A percentile compares a stretch with the other conserved stretches of the same genome.
These are phyloP conservation scores for Leucozona laternaria DNA, from an alignment of 2,888 invertebrate species.

Conservation along the genomic window DNA sequence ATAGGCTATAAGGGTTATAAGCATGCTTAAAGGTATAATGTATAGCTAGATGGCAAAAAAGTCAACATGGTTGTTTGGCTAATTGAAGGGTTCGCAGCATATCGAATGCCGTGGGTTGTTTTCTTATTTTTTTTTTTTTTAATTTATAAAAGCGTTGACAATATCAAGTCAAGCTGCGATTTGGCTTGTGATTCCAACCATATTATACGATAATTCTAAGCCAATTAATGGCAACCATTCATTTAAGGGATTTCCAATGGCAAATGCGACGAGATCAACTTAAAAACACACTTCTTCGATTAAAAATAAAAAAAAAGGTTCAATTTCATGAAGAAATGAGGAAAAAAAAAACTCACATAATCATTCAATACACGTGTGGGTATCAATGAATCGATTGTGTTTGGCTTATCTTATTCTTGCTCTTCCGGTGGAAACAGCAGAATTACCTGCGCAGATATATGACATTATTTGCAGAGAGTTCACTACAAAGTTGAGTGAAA, in stretches of 20 bases:
- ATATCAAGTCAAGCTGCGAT: constrained; percentile 29
- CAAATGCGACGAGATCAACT: constrained; percentile 20
- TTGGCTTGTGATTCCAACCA: constrained; percentile 42
- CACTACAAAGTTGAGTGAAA: neutral
- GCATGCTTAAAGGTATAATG: neutral
- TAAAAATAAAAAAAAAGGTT: constrained; percentile 3
- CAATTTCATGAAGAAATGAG: constrained; percentile 16
- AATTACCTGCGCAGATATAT: constrained; percentile 11
- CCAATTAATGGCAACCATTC: constrained; percentile 65
- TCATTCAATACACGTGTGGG: constrained; percentile 46
- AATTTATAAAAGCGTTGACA: constrained; percentile 24
- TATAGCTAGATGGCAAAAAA: neutral
- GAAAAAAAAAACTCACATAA: neutral
- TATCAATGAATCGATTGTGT: constrained; percentile 72
- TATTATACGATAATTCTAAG: constrained; percentile 45
- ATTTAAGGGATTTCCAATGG: constrained; percentile 55
- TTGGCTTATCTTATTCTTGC: constrained; percentile 51
- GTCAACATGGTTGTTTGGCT: constrained; percentile 36
- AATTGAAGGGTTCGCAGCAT: constrained; percentile 58
- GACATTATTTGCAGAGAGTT: constrained; percentile 14
- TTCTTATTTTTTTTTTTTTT: constrained; percentile 1
- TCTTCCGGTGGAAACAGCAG: constrained; percentile 60
- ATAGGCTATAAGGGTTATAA: neutral
- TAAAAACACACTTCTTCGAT: constrained; percentile 50
- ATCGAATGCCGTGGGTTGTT: constrained; percentile 43